These are phyloP conservation scores for Miichthys miiuy DNA, from an alignment of 2,797 vertebrate genomes.

Conservation along the genomic window DNA sequence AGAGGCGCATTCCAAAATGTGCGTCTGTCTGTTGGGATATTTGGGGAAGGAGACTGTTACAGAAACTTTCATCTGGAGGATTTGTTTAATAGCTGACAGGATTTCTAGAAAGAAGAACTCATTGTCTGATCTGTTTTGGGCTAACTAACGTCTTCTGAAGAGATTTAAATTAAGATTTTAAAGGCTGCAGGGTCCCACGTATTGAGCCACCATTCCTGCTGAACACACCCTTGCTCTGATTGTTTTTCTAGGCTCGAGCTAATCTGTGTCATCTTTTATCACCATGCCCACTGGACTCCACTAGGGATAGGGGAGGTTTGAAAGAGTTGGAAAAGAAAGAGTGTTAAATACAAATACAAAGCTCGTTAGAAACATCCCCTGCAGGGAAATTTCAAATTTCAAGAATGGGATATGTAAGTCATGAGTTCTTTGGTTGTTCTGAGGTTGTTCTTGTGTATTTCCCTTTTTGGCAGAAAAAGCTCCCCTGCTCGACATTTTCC, in stretches of 20 bases:
- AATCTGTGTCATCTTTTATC: conserved; percentile 59
- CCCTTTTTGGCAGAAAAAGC: not conserved
- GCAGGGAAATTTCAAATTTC: conserved; percentile 19
- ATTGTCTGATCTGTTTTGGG: not conserved
- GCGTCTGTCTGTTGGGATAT: conserved; percentile 41
- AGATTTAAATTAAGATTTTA: not conserved
- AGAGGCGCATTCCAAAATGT: conserved; percentile 67
- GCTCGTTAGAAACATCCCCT: conserved; percentile 1
- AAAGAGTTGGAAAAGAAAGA: conserved; percentile 18
- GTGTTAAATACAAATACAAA: conserved; percentile 38
- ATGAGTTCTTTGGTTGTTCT: not conserved
- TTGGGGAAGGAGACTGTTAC: not conserved
- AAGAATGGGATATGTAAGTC: not conserved
- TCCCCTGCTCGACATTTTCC: not conserved
- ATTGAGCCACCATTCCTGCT: not conserved
- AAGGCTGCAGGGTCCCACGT: not conserved
- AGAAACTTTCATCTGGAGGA: conserved; percentile 2
- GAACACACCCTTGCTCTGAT: conserved; percentile 1
- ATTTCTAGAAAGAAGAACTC: not conserved
- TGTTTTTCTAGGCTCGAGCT: conserved; percentile 70
- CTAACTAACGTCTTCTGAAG: conserved; percentile 1
- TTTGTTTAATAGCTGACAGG: conserved; percentile 1
- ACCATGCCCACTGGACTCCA: conserved; percentile 40
- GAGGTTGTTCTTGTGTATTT: not conserved
- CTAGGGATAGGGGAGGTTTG: conserved; percentile 27